Evolutionary conservation across 1,140 invertebrate genomes (phyloP), one percentile per base, ranked within the genome.

Genomic region (Lethocerus indicus): DNA sequence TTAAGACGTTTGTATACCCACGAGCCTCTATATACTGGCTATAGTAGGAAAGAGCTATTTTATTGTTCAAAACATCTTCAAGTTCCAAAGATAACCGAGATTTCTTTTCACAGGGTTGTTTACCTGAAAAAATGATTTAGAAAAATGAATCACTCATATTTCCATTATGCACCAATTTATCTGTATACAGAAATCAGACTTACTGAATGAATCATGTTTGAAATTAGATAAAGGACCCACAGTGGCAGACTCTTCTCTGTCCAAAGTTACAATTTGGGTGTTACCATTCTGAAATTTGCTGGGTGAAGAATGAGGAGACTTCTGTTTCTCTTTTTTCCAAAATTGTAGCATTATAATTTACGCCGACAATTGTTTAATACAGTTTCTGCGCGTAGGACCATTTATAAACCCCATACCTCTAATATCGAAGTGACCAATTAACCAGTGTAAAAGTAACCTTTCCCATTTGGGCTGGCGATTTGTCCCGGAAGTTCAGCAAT

Each of bases 11-110:
- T 13, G 43, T 29, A 46, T 49, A 29, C n/a, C 46, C 37, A 25
- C 50, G 45, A n/a, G 47, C 23, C 44, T 55, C 54, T 39, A 49
- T 51, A 47, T 51, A 55, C 28, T 55, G 54, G 16, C 41, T 24
- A 25, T 52, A 52, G 39, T 52, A 52, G 0, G 50, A 52, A 14
- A 55, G 41, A 35, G 54, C 54, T 1, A 45, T 28, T n/a, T 44
- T 51, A 23, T 55, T 51, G 7, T 55, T 40, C 26, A 55, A 44
- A 5, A 49, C 42, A 45, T 55, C 54, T 36, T 43, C 26, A 24
- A 55, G 32, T 18, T 43, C 43, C n/a, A 51, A 41, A 7, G 46
- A 46, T n/a, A 55, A 32, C 23, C 54, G 35, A 2, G 54, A 55
- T 24, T 43, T 43, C 2, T 37, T 20, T 18, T 48, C 45, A 49